These are phyloP conservation scores for Pocillopora damicornis DNA, from an alignment of 64 coral and sea anemone genomes.

Conservation along the genomic window DNA sequence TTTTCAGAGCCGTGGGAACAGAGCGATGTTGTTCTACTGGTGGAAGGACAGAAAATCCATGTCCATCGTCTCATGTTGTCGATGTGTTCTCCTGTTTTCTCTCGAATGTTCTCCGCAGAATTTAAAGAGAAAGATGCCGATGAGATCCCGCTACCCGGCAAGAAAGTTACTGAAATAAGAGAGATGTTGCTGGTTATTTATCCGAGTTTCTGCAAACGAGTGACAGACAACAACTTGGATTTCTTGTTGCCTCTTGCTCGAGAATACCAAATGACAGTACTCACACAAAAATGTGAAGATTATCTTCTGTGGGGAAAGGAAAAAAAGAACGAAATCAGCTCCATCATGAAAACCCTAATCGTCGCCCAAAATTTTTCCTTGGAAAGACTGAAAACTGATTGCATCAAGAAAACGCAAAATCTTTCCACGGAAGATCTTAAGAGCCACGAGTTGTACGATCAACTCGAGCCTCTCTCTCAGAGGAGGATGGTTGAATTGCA, in stretches of 20 bases:
- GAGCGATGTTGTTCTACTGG: constrained; percentile 11
- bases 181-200: constrained; percentile 12
- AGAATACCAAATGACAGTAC: constrained; percentile 13
- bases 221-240: neutral
- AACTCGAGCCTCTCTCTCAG: neutral
- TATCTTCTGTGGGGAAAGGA: neutral
- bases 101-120: constrained; percentile 6
- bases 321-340: neutral
- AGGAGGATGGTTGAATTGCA: constrained; percentile 6
- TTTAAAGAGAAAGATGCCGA: constrained; percentile 27
- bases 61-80: constrained; percentile 10
- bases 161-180: neutral
- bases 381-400: neutral
- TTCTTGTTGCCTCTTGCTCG: neutral
- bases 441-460: neutral
- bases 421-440: neutral
- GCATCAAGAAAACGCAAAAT: neutral
- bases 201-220: neutral
- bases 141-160: neutral
- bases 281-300: constrained; percentile 23
- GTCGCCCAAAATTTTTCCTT: constrained; percentile 1
- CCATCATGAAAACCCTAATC: neutral
- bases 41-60: constrained; percentile 6
- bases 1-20: constrained; percentile 28
- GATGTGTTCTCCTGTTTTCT: constrained; percentile 8